Percentiles rank a stretch among this genome's conserved stretches.
phyloP scores from a whole-genome alignment of 2,888 invertebrate genomes.

The Chelonus formosanus region DNA sequence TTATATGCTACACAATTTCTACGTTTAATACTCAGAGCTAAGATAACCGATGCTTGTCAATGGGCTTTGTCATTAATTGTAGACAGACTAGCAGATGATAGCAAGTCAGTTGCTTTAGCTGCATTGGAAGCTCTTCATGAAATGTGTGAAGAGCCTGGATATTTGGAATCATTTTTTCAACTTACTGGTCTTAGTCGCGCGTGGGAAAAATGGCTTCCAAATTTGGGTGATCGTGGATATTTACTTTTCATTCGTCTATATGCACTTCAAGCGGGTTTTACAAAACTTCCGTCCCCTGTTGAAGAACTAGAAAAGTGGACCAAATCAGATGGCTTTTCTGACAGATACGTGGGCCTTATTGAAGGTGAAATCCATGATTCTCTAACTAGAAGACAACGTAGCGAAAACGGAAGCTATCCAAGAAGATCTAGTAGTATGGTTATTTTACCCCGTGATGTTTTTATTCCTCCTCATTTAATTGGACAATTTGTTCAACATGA shows the following conservation, averaged over 20 bases:
- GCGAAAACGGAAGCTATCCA: slow-evolving; percentile 80
- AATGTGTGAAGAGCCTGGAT: slow-evolving; percentile 81
- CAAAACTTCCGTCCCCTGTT: slow-evolving; percentile 60
- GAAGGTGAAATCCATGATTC: slow-evolving; percentile 91
- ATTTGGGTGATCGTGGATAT: slow-evolving; percentile 69
- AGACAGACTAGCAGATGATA: slow-evolving; percentile 84
- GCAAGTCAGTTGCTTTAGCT: slow-evolving; percentile 79
- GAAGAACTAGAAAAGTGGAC: slow-evolving; percentile 63
- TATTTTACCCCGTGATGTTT: slow-evolving; percentile 66
- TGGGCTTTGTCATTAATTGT: slow-evolving; percentile 91
- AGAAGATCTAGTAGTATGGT: slow-evolving; percentile 73
- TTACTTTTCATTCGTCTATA: slow-evolving; percentile 68
- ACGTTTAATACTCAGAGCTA: slow-evolving; percentile 83
- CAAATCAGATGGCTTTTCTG: slow-evolving; percentile 56
- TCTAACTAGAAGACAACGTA: slow-evolving; percentile 83
- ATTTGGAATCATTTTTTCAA: slow-evolving; percentile 53
- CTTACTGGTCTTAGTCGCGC: slow-evolving; percentile 49
- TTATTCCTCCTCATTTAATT: slow-evolving; percentile 81
- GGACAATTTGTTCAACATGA: slow-evolving; percentile 82
- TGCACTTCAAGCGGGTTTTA: slow-evolving; percentile 67
- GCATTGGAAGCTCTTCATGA: slow-evolving; percentile 89
- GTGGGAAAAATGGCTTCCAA: slow-evolving; percentile 65
- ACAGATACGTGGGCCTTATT: slow-evolving; percentile 84
- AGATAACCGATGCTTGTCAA: slow-evolving; percentile 76
- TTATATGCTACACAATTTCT: slow-evolving; percentile 93